A percentile compares a stretch with the other conserved stretches of the same genome.
Conservation (phyloP, 2,797 vertebrate genomes). For the Notolepis coatsorum region DNA sequence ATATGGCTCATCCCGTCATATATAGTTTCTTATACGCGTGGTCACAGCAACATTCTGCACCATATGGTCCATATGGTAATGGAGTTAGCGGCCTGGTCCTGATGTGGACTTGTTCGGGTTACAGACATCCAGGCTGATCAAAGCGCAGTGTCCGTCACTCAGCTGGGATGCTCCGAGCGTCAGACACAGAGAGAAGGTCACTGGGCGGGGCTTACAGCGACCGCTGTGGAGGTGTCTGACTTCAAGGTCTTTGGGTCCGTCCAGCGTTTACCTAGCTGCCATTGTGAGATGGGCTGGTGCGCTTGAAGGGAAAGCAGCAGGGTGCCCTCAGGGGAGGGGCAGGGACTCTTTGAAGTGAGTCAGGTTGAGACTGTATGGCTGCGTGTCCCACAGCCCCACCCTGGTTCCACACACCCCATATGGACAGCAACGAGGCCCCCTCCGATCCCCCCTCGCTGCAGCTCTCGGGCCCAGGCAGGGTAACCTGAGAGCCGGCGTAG, state of each 20-base stretch:
- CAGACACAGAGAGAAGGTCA: conserved; percentile 47
- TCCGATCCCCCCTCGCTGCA: conserved; percentile 39
- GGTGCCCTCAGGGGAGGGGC: conserved; percentile 57
- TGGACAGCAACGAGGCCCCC: conserved; percentile 64
- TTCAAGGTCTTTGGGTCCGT: conserved; percentile 61
- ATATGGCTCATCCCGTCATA: conserved; percentile 36
- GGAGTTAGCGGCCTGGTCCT: conserved; percentile 17
- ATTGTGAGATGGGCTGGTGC: conserved; percentile 29
- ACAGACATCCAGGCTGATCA: conserved; percentile 53
- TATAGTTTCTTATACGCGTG: conserved; percentile 21
- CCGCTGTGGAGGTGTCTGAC: conserved; percentile 60
- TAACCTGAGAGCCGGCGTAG: conserved; percentile 66
- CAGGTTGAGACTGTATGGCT: conserved; percentile 41
- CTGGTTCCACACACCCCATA: conserved; percentile 62
- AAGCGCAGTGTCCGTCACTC: conserved; percentile 53
- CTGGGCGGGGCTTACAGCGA: conserved; percentile 10
- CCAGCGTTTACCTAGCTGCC: conserved; percentile 34
- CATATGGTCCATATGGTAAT: conserved; percentile 55
- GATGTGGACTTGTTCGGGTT: conserved; percentile 52
- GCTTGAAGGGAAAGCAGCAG: conserved; percentile 37
- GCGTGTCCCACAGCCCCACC: conserved; percentile 42
- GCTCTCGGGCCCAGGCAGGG: conserved; percentile 45
- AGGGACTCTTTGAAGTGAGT: conserved; percentile 67
- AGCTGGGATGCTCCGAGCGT: conserved; percentile 55
- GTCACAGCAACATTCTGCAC: conserved; percentile 26